phyloP scores from a whole-genome alignment of 2,888 invertebrate species.

The Polia nebulosa region DNA sequence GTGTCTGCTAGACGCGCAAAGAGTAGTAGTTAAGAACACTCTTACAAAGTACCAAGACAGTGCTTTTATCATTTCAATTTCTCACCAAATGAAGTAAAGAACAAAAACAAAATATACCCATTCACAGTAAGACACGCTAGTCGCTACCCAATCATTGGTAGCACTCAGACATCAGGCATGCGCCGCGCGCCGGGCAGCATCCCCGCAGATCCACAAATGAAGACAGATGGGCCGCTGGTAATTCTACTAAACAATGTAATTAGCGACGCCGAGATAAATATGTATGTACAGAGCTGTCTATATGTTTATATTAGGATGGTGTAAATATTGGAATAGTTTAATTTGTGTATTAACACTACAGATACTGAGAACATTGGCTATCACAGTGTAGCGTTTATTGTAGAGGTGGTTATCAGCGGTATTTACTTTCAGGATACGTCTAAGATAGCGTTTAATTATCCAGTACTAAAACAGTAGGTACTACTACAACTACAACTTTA shows the following conservation, averaged over 20 bases:
- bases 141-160: conserved; percentile 37
- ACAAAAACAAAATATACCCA: too few species aligned
- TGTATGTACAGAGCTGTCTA: conserved; percentile 35
- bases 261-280: conserved; percentile 63
- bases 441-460: neutral
- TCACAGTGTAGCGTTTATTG: neutral
- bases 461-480: neutral
- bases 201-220: conserved; percentile 63
- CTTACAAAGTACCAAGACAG: too few species aligned
- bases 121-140: conserved; percentile 22
- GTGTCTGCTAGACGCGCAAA: too few species aligned
- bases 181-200: conserved; percentile 27
- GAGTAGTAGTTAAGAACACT: too few species aligned
- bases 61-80: too few species aligned
- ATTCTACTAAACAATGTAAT: conserved; percentile 73
- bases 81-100: too few species aligned
- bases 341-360: neutral
- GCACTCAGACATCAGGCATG: conserved; percentile 33
- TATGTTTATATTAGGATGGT: conserved; percentile 1
- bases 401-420: neutral
- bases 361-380: neutral
- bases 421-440: too few species aligned
- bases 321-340: neutral
- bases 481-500: too few species aligned
- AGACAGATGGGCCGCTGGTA: conserved; percentile 67